These are phyloP conservation scores for Stenodema calcarata DNA, from an alignment of 2,888 invertebrate species.

Conservation along the genomic window DNA sequence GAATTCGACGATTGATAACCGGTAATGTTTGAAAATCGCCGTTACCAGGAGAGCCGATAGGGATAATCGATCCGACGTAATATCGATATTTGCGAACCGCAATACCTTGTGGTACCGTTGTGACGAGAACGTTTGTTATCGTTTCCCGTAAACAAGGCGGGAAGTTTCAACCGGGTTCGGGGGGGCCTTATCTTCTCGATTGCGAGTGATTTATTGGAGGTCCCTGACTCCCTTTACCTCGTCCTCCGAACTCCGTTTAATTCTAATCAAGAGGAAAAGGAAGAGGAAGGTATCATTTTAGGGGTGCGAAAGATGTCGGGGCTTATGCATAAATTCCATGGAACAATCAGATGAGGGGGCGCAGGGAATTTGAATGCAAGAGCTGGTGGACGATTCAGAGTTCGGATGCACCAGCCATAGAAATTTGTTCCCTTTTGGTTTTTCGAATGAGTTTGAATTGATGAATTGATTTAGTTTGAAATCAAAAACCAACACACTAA, in stretches of 20 bases:
- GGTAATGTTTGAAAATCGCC: background rate
- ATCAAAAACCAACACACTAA: too few relatives aligned
- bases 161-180: background rate
- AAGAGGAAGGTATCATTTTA: background rate
- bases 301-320: background rate
- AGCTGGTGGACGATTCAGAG: too few relatives aligned
- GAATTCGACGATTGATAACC: background rate
- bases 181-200: background rate
- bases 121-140: background rate
- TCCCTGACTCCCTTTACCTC: background rate
- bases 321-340: background rate
- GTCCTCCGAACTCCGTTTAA: background rate
- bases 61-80: background rate
- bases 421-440: too few relatives aligned
- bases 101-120: background rate
- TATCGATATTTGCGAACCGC: background rate
- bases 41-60: background rate
- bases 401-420: too few relatives aligned
- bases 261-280: background rate
- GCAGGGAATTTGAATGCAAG: too few relatives aligned
- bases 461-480: too few relatives aligned
- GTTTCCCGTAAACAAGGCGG: background rate
- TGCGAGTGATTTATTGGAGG: background rate
- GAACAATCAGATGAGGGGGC: too few relatives aligned
- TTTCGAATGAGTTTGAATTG: too few relatives aligned